Conservation (phyloP, 2,113 vertebrate species). For the Lamprotornis superbus region DNA sequence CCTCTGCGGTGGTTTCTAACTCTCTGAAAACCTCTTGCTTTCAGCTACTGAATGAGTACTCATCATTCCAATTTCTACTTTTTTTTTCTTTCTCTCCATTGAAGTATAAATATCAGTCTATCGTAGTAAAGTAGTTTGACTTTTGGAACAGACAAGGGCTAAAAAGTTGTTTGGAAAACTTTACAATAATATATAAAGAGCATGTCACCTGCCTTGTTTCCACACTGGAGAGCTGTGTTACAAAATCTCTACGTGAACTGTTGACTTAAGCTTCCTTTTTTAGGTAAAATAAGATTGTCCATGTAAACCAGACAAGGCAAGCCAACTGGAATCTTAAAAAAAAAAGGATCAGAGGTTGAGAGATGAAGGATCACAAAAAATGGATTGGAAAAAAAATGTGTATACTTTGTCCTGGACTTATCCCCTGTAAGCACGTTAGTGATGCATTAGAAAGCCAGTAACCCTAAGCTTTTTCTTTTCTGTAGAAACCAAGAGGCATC, state of each 20-base stretch:
- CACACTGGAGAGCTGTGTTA: not conserved
- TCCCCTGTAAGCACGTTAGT: not conserved
- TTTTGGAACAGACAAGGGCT: not conserved
- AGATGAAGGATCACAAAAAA: not conserved
- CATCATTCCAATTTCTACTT: not conserved
- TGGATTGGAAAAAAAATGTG: not conserved
- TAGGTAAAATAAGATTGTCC: not conserved
- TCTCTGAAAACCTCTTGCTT: not conserved
- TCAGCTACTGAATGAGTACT: not conserved
- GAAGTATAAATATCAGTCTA: not conserved
- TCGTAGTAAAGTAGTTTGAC: not conserved
- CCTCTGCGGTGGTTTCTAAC: not conserved
- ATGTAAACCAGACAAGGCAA: not conserved
- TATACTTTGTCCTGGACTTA: not conserved
- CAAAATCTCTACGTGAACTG: not conserved
- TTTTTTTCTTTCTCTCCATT: not conserved
- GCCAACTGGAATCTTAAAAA: not conserved
- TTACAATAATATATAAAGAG: not conserved
- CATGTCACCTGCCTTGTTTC: not conserved
- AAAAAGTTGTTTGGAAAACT: not conserved
- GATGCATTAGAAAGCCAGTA: not conserved
- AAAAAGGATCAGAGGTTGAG: not conserved
- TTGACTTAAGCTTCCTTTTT: not conserved
- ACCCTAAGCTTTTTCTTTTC: not conserved
- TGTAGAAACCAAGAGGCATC: not conserved